Evolutionary conservation across 2,888 invertebrate species (phyloP).

Genomic region (Hirudinaria manillensis): DNA sequence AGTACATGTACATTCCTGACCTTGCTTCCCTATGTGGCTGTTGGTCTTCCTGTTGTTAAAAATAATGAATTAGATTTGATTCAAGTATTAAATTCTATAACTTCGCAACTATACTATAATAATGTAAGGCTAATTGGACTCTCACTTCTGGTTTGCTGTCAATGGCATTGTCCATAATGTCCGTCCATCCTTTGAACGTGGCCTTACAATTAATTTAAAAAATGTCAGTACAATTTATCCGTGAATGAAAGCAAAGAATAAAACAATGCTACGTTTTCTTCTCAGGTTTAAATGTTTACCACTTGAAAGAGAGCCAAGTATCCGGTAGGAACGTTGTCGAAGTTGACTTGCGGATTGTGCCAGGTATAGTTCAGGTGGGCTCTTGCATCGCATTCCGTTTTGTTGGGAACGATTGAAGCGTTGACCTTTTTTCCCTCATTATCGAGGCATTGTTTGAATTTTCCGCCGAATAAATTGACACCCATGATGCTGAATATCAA

Average conservation of each 20-base stretch:
- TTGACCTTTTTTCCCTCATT: constrained; percentile 61
- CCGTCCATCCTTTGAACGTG: constrained; percentile 97
- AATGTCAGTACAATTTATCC: background rate
- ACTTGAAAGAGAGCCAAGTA: constrained; percentile 96
- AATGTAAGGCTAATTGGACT: no score
- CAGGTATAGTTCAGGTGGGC: constrained; percentile 69
- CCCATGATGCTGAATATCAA: constrained; percentile 99
- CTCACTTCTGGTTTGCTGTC: constrained; percentile 27
- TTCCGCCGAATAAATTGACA: constrained; percentile 83
- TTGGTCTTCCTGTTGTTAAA: constrained; percentile 33
- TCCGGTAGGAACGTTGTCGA: constrained; percentile 94
- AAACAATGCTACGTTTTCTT: background rate
- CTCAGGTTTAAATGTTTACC: constrained; percentile 42
- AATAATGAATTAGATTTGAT: background rate
- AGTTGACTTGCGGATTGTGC: constrained; percentile 94
- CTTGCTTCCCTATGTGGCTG: constrained; percentile 90
- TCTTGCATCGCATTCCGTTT: constrained; percentile 46
- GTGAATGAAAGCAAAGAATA: background rate
- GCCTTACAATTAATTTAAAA: constrained; percentile 59
- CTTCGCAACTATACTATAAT: no score
- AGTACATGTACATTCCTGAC: constrained; percentile 95
- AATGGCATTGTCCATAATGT: constrained; percentile 72
- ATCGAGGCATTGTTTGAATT: constrained; percentile 45
- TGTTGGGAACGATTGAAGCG: constrained; percentile 77
- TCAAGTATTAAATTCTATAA: background rate